Conservation (phyloP, 2,888 invertebrate genomes). For the Trissolcus brochymenae region DNA sequence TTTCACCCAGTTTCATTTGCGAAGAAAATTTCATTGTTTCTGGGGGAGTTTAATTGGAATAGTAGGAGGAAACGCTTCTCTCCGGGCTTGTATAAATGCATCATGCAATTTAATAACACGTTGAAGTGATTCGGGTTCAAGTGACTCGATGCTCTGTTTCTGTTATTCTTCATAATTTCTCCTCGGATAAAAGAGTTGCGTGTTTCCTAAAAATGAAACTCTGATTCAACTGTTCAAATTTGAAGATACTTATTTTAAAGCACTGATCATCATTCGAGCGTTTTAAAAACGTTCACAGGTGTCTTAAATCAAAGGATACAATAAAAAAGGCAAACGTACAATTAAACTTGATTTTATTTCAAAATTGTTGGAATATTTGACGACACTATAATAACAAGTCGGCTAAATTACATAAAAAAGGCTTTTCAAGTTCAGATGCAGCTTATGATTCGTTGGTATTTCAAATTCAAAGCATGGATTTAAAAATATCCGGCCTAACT, state of each 20-base stretch:
- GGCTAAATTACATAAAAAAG: slow-evolving; percentile 2
- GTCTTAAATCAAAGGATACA: too few relatives aligned
- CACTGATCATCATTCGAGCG: too few relatives aligned
- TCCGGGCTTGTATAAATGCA: slow-evolving; percentile 32
- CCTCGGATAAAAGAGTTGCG: too few relatives aligned
- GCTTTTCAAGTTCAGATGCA: too few relatives aligned
- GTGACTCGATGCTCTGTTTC: slow-evolving; percentile 19
- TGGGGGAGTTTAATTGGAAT: slow-evolving; percentile 65
- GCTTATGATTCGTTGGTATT: slow-evolving; percentile 12
- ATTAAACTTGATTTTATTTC: too few relatives aligned
- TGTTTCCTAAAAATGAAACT: too few relatives aligned
- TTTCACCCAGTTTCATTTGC: slow-evolving; percentile 70
- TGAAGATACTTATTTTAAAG: too few relatives aligned
- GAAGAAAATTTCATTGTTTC: slow-evolving; percentile 69
- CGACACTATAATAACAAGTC: too few relatives aligned
- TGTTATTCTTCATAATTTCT: slow-evolving; percentile 4
- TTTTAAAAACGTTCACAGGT: too few relatives aligned
- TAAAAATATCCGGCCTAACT: slow-evolving; percentile 4
- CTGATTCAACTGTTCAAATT: too few relatives aligned
- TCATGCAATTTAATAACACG: slow-evolving; percentile 26
- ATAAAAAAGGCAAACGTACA: too few relatives aligned
- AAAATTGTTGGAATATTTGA: too few relatives aligned
- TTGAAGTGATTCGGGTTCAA: slow-evolving; percentile 20
- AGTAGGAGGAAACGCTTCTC: slow-evolving; percentile 65
- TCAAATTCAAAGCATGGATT: slow-evolving; percentile 6